phyloP scores from a whole-genome alignment of 2,888 invertebrate genomes.

The Synanthedon tipuliformis region DNA sequence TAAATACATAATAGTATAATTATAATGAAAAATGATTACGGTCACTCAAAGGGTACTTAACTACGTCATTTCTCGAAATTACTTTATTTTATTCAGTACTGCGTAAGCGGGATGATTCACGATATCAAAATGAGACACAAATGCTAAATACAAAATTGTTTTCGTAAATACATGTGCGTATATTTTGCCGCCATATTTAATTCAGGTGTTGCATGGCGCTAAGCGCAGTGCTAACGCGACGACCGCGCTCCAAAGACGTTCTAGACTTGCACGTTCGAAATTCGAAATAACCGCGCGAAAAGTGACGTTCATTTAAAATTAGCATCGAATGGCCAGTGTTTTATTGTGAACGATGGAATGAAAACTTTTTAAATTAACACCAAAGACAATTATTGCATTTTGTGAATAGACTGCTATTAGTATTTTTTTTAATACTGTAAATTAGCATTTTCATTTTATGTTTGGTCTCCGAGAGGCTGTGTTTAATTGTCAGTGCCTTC shows the following conservation, averaged over 20 bases:
- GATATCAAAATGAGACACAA: slow-evolving; percentile 8
- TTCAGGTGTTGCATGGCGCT: slow-evolving; percentile 25
- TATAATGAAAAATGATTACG: no score
- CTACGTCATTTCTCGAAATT: neutral
- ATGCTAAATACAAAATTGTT: slow-evolving; percentile 9
- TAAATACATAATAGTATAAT: no score
- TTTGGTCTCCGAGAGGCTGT: neutral
- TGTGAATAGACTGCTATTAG: neutral
- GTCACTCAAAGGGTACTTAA: no score
- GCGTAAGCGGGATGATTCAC: slow-evolving; percentile 1
- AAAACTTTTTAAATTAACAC: slow-evolving; percentile 11
- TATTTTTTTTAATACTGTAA: neutral
- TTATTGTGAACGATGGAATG: slow-evolving; percentile 17
- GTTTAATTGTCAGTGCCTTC: slow-evolving; percentile 20
- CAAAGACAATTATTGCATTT: neutral
- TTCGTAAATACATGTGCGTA: slow-evolving; percentile 13
- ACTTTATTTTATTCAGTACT: neutral
- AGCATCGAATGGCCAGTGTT: slow-evolving; percentile 13
- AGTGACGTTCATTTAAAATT: slow-evolving; percentile 19
- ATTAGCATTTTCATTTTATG: neutral
- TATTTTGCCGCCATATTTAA: slow-evolving; percentile 15
- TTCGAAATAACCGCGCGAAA: slow-evolving; percentile 18
- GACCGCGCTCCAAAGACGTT: slow-evolving; percentile 28
- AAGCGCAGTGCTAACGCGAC: slow-evolving; percentile 30
- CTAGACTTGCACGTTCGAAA: slow-evolving; percentile 13